phyloP scores from a whole-genome alignment of 2,113 vertebrate genomes.

The Albula goreensis region DNA sequence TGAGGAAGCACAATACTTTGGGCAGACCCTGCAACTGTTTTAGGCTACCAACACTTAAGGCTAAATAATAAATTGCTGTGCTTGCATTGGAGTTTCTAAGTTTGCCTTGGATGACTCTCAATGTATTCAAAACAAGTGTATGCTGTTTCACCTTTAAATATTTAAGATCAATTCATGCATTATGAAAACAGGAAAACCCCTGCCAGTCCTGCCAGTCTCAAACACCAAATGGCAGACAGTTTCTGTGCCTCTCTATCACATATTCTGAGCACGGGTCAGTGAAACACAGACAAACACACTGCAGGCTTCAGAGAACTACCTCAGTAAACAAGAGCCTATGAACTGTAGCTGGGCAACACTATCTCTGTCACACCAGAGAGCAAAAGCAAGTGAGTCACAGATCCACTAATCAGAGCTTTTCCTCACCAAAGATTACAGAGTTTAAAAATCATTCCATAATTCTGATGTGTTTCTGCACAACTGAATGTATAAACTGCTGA shows the following conservation, averaged over 20 bases:
- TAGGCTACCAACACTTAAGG: background rate
- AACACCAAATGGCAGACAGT: background rate
- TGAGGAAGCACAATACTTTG: background rate
- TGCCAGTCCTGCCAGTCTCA: background rate
- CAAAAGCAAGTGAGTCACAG: slow-evolving; percentile 52
- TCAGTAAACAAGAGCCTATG: slow-evolving; percentile 58
- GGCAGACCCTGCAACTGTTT: background rate
- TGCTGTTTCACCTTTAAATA: slow-evolving; percentile 25
- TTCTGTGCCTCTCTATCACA: background rate
- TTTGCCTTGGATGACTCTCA: background rate
- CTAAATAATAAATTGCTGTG: background rate
- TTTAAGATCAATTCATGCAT: slow-evolving; percentile 27
- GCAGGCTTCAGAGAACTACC: slow-evolving; percentile 54
- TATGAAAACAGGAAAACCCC: slow-evolving; percentile 18
- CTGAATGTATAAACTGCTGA: background rate
- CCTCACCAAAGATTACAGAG: slow-evolving; percentile 31
- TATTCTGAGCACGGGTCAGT: background rate
- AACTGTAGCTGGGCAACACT: slow-evolving; percentile 73
- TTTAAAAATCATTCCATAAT: background rate
- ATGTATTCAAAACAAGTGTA: background rate
- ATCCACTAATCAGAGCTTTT: slow-evolving; percentile 64
- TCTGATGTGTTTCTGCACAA: background rate
- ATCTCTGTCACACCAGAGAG: slow-evolving; percentile 64
- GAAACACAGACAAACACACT: slow-evolving; percentile 36
- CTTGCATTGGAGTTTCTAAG: background rate